phyloP scores from a whole-genome alignment of 2,113 vertebrate genomes.

The human region GRCh38 chr4:80726001-80726500 shows the following conservation, averaged over 20 bases:
- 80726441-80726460: background rate
- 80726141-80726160: background rate
- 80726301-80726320: background rate
- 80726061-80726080: background rate
- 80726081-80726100: background rate
- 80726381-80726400: background rate
- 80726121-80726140: background rate
- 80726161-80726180: background rate
- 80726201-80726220: background rate
- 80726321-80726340: background rate
- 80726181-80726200: background rate
- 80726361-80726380: background rate
- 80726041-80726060: background rate
- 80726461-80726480: conserved; percentile 26
- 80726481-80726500: background rate
- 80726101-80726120: background rate
- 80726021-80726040: background rate
- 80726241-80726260: background rate
- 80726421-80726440: background rate
- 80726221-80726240: background rate
- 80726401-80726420: background rate
- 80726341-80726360: background rate
- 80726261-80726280: background rate
- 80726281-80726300: background rate
- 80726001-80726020: background rate